Evolutionary conservation across 30 jellyfish, hydroid and myxozoan species (phyloP).

Genomic region (Hydractinia symbiolongicarpus): DNA sequence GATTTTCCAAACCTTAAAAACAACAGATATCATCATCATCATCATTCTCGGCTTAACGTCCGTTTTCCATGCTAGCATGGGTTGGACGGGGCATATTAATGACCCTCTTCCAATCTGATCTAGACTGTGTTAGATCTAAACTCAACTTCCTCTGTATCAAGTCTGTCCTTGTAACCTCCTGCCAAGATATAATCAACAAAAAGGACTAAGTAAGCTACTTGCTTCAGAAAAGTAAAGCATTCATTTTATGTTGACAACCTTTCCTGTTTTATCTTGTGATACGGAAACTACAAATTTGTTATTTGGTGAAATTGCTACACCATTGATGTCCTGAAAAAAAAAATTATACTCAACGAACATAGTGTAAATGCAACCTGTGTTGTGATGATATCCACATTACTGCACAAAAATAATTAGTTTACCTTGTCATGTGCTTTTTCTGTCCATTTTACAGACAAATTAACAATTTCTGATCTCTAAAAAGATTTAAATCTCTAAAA

Average conservation of each 20-base stretch:
- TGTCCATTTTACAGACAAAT: slow-evolving; percentile 59
- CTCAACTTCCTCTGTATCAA: too few relatives aligned
- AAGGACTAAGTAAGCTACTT: not conserved
- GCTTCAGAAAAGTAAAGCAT: not conserved
- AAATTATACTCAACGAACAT: not conserved
- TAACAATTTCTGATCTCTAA: slow-evolving; percentile 25
- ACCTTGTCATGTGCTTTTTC: slow-evolving; percentile 72
- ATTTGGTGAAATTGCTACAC: slow-evolving; percentile 61
- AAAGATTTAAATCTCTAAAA: not conserved
- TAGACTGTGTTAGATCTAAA: too few relatives aligned
- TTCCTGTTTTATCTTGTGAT: slow-evolving; percentile 73
- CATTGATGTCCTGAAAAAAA: slow-evolving; percentile 54
- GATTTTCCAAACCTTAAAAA: slow-evolving; percentile 41
- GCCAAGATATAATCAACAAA: slow-evolving; percentile 5
- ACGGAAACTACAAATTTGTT: slow-evolving; percentile 62
- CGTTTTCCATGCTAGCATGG: too few relatives aligned
- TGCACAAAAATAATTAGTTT: not conserved
- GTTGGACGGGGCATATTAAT: too few relatives aligned
- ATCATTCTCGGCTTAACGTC: too few relatives aligned
- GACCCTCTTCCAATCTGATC: too few relatives aligned
- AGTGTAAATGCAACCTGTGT: too few relatives aligned
- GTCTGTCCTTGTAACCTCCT: too few relatives aligned
- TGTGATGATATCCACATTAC: too few relatives aligned
- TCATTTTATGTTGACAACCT: slow-evolving; percentile 23
- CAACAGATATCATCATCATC: not conserved